Conservation (phyloP, 2,113 vertebrate genomes). For the Perca fluviatilis region DNA sequence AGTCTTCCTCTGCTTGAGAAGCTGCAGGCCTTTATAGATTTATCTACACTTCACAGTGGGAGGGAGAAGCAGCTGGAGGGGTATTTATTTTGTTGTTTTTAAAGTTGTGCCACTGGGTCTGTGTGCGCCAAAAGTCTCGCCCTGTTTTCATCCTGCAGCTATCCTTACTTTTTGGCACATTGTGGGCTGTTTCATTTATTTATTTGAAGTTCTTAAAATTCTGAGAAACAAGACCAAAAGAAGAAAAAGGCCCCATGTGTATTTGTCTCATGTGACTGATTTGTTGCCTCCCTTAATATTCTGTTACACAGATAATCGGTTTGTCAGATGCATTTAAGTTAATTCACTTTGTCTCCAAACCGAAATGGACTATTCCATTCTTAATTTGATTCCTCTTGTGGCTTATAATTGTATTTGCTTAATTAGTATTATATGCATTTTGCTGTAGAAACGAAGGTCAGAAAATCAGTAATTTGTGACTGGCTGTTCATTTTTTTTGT, state of each 20-base stretch:
- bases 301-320: background rate
- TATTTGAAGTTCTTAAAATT: conserved; percentile 1
- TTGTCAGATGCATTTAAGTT: too few species aligned
- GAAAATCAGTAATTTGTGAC: background rate
- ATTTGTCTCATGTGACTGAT: background rate
- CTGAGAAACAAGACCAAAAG: background rate
- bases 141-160: conserved; percentile 5
- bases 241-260: too few species aligned
- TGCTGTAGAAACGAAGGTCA: background rate
- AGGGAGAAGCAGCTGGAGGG: background rate
- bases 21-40: conserved; percentile 33
- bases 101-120: background rate
- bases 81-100: conserved; percentile 10
- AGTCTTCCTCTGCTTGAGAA: background rate
- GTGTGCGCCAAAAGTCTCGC: background rate
- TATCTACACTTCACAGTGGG: background rate
- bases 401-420: background rate
- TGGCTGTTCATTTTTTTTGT: background rate
- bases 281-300: background rate
- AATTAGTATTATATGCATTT: background rate
- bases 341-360: too few species aligned
- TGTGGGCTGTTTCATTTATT: background rate
- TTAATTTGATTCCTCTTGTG: background rate
- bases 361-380: too few species aligned
- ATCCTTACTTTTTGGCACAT: background rate